A percentile compares a stretch with the other conserved stretches of the same genome.
These are phyloP conservation scores for Mastacembelus armatus DNA, from an alignment of 2,797 vertebrate species.

Conservation along the genomic window DNA sequence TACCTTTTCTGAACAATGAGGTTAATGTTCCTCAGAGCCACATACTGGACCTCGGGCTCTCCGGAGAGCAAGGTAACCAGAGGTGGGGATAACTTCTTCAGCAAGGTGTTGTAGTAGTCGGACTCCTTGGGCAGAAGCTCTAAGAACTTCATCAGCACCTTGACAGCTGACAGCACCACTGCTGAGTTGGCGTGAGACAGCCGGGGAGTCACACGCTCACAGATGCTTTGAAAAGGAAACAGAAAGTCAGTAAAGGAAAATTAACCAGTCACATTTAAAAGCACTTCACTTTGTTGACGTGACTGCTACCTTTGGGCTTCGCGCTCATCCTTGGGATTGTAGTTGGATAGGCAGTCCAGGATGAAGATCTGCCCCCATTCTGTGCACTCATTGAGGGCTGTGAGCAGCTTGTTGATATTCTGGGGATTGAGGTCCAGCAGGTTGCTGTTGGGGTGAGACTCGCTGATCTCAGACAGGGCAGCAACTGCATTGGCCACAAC, in stretches of 20 bases:
- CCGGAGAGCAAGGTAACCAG: conserved; percentile 97
- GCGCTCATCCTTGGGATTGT: conserved; percentile 95
- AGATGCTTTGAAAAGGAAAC: conserved; percentile 85
- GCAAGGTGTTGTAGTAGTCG: conserved; percentile 96
- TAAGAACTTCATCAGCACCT: conserved; percentile 98
- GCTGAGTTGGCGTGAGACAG: conserved; percentile 98
- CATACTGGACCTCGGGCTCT: conserved; percentile 98
- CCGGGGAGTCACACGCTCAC: conserved; percentile 96
- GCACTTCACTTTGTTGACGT: not conserved
- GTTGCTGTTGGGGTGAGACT: conserved; percentile 98
- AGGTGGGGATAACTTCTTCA: conserved; percentile 97
- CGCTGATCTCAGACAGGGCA: conserved; percentile 95
- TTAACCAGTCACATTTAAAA: not conserved
- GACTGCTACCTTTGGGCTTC: conserved; percentile 93
- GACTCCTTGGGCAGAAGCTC: conserved; percentile 97
- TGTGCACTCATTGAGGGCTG: conserved; percentile 96
- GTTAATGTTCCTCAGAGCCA: conserved; percentile 99
- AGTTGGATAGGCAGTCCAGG: conserved; percentile 97
- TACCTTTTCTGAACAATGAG: conserved; percentile 98
- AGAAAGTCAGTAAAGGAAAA: not conserved
- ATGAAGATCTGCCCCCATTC: conserved; percentile 99
- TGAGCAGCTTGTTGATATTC: conserved; percentile 98
- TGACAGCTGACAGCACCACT: conserved; percentile 97
- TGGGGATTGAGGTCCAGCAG: conserved; percentile 97
- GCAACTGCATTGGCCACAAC: conserved; percentile 97